phyloP scores from a whole-genome alignment of 2,797 vertebrate genomes.

The Cyclura pinguis region DNA sequence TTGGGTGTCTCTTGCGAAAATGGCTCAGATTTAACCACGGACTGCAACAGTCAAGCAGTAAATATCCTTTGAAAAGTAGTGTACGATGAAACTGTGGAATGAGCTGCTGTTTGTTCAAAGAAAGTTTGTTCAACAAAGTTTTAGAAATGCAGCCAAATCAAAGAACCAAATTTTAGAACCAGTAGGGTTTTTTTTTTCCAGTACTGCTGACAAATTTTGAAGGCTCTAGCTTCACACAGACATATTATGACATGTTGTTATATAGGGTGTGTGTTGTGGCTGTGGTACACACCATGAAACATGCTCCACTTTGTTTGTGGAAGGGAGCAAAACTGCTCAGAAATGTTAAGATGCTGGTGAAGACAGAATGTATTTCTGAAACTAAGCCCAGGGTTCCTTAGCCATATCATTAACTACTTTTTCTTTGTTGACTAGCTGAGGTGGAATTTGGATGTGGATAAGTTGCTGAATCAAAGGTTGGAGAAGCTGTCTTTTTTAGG shows the following conservation, averaged over 20 bases:
- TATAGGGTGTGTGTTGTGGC: not conserved
- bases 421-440: not conserved
- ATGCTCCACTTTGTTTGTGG: not conserved
- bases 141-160: not conserved
- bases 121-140: not conserved
- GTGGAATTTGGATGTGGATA: not conserved
- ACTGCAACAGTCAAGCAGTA: slow-evolving; percentile 42
- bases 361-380: not conserved
- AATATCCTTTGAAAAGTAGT: slow-evolving; percentile 26
- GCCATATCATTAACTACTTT: not conserved
- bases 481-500: no score
- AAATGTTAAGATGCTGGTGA: not conserved
- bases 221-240: not conserved
- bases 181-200: not conserved
- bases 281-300: no score
- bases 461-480: no score
- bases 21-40: slow-evolving; percentile 43
- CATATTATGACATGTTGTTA: not conserved
- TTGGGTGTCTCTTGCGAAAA: slow-evolving; percentile 47
- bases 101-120: slow-evolving; percentile 5
- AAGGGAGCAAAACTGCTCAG: not conserved
- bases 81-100: slow-evolving; percentile 50
- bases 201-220: not conserved
- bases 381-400: no score
- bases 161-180: no score